Conservation (phyloP, 1,140 invertebrate genomes). For the Coelopa frigida region DNA sequence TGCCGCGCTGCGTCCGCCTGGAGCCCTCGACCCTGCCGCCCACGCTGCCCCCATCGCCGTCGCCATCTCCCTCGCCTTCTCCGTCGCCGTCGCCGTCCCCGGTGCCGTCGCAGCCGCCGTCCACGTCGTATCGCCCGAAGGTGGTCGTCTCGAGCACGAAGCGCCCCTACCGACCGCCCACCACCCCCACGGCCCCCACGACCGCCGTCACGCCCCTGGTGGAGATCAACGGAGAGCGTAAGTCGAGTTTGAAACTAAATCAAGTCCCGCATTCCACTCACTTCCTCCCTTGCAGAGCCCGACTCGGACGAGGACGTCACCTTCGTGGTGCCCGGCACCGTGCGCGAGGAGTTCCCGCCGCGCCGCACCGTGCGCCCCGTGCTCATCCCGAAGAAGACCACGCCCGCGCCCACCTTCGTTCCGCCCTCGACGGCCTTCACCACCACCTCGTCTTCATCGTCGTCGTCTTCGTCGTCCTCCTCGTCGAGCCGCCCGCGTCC, state of each 20-base stretch:
- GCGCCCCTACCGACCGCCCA: constrained; percentile 23
- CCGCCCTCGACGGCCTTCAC: constrained; percentile 20
- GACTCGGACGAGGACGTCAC: constrained; percentile 41
- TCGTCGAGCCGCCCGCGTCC: constrained; percentile 20
- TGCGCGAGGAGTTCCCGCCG: constrained; percentile 41
- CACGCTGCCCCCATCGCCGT: constrained; percentile 18
- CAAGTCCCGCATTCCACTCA: background rate
- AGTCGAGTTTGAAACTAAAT: constrained; percentile 10
- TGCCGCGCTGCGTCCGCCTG: constrained; percentile 65
- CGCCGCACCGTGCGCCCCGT: constrained; percentile 36
- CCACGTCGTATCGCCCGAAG: constrained; percentile 18
- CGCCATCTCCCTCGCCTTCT: constrained; percentile 17
- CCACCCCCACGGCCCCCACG: constrained; percentile 19
- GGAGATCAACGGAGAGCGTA: constrained; percentile 40
- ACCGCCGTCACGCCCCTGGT: constrained; percentile 22
- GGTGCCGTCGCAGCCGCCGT: constrained; percentile 17
- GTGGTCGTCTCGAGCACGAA: constrained; percentile 22
- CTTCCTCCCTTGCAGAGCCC: constrained; percentile 10
- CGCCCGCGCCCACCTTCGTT: constrained; percentile 26
- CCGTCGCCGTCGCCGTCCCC: constrained; percentile 39
- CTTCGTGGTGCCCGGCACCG: constrained; percentile 37
- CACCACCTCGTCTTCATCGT: constrained; percentile 17
- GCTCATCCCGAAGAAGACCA: constrained; percentile 34
- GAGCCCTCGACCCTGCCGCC: constrained; percentile 40
- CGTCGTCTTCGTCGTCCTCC: constrained; percentile 20